Conservation (phyloP, 2,888 invertebrate genomes). For the Myopa testacea region DNA sequence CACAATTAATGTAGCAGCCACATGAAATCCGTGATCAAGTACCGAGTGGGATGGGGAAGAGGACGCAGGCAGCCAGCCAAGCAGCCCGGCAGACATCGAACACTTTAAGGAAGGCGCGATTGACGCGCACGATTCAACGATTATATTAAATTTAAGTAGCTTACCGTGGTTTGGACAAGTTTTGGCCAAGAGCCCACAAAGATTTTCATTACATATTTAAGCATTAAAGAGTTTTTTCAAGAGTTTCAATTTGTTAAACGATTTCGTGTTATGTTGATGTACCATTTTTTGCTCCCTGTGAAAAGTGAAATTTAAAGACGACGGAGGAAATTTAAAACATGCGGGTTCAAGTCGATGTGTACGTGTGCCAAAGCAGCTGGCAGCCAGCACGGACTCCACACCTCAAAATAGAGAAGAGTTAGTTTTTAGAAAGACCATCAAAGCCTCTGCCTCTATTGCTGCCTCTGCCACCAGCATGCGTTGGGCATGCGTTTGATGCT, state of each 20-base stretch:
- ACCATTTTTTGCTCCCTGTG: neutral
- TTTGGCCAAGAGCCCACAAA: neutral
- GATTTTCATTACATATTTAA: neutral
- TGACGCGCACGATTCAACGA: slow-evolving; percentile 28
- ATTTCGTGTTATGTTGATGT: neutral
- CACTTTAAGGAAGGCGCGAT: slow-evolving; percentile 33
- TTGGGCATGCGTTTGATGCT: slow-evolving; percentile 18
- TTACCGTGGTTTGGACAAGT: slow-evolving; percentile 12
- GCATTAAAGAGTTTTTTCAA: neutral
- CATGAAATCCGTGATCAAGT: neutral
- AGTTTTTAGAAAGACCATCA: neutral
- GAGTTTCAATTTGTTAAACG: neutral
- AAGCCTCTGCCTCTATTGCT: neutral
- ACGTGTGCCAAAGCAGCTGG: neutral
- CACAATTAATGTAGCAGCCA: neutral
- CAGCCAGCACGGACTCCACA: neutral
- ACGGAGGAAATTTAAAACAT: neutral
- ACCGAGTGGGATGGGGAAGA: neutral
- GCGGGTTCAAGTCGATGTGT: neutral
- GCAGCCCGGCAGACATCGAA: neutral
- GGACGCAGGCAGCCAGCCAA: neutral
- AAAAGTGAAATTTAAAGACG: slow-evolving; percentile 13
- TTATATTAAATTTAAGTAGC: slow-evolving; percentile 35
- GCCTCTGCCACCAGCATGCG: slow-evolving; percentile 15
- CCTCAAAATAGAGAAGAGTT: slow-evolving; percentile 16